These are phyloP conservation scores for Apeltes quadracus DNA, from an alignment of 2,113 vertebrate genomes.

Conservation along the genomic window DNA sequence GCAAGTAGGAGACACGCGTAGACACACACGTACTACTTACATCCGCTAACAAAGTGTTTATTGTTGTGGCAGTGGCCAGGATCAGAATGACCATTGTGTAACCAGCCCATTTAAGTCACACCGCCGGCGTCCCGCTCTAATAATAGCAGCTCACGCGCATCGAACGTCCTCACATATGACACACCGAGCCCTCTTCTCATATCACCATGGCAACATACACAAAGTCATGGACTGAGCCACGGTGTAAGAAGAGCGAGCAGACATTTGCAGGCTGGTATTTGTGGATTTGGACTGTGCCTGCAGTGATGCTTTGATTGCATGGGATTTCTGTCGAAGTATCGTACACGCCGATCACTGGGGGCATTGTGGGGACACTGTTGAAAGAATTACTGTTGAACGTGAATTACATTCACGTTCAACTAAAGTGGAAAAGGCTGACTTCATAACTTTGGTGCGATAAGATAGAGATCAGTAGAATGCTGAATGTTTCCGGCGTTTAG, in stretches of 20 bases:
- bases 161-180: slow-evolving; percentile 57
- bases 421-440: not conserved
- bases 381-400: no score
- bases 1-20: slow-evolving; percentile 82
- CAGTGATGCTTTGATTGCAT: not conserved
- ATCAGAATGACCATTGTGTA: not conserved
- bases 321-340: not conserved
- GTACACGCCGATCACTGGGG: not conserved
- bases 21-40: not conserved
- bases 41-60: not conserved
- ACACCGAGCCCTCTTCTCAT: slow-evolving; percentile 32
- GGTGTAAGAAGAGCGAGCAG: not conserved
- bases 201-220: slow-evolving; percentile 59
- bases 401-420: not conserved
- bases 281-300: not conserved
- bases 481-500: slow-evolving; percentile 74
- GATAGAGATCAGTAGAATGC: slow-evolving; percentile 69
- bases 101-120: slow-evolving; percentile 53
- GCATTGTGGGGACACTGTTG: not conserved
- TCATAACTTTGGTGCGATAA: slow-evolving; percentile 28
- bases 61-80: not conserved
- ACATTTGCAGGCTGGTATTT: not conserved
- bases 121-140: slow-evolving; percentile 42
- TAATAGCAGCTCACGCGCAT: slow-evolving; percentile 48
- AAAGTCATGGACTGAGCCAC: slow-evolving; percentile 6